Conservation (phyloP, 2,888 invertebrate genomes). For the Mallateleia sp. region DNA sequence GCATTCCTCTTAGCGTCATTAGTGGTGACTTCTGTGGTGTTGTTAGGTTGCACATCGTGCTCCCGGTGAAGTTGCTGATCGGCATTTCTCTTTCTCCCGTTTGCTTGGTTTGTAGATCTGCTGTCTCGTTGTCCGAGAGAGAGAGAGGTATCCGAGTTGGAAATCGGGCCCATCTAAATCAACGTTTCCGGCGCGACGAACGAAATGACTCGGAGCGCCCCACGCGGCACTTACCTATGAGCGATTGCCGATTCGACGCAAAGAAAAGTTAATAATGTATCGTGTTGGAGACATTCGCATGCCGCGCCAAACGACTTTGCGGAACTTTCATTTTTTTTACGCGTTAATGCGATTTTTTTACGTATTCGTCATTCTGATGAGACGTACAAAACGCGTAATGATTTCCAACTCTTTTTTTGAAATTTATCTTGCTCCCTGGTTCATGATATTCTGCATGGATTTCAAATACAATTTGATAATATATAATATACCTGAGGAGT, state of each 20-base stretch:
- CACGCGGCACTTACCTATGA: slow-evolving; percentile 75
- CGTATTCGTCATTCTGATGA: too few relatives aligned
- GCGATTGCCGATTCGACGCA: slow-evolving; percentile 72
- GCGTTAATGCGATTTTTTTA: slow-evolving; percentile 9
- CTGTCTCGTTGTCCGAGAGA: slow-evolving; percentile 79
- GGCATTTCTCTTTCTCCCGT: slow-evolving; percentile 79
- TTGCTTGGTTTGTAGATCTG: slow-evolving; percentile 63
- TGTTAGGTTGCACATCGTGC: slow-evolving; percentile 78
- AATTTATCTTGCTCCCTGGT: too few relatives aligned
- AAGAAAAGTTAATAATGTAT: slow-evolving; percentile 69
- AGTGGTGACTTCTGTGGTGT: slow-evolving; percentile 87
- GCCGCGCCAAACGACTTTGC: slow-evolving; percentile 33
- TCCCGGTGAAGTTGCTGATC: slow-evolving; percentile 62
- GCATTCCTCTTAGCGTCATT: slow-evolving; percentile 89
- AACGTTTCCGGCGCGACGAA: slow-evolving; percentile 83
- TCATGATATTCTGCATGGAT: too few relatives aligned
- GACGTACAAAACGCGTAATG: too few relatives aligned
- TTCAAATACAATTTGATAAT: too few relatives aligned
- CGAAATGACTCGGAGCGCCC: slow-evolving; percentile 79
- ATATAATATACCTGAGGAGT: too few relatives aligned
- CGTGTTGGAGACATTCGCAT: slow-evolving; percentile 50
- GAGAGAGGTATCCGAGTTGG: slow-evolving; percentile 85
- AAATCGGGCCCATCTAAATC: slow-evolving; percentile 87
- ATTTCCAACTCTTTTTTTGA: too few relatives aligned
- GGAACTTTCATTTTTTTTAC: slow-evolving; percentile 7